Evolutionary conservation across 2,797 vertebrate genomes (phyloP).

Genomic region (Cyprinella venusta): DNA sequence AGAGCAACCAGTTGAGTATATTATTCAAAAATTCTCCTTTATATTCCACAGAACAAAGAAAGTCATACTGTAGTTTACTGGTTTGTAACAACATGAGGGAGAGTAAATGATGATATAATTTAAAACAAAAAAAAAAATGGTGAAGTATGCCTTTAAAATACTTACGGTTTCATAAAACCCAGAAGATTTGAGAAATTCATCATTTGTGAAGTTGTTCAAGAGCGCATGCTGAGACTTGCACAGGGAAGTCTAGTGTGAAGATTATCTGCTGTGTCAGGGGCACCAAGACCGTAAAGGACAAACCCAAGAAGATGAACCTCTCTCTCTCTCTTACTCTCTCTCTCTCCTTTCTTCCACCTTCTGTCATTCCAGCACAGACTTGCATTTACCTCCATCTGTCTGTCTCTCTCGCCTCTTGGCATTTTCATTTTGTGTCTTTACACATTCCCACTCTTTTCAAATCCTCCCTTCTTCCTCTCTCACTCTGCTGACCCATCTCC

Average conservation of each 20-base stretch:
- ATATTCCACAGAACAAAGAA: background rate
- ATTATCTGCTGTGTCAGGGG: slow-evolving; percentile 55
- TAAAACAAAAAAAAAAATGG: too few species aligned
- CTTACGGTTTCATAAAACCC: background rate
- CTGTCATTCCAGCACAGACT: slow-evolving; percentile 4
- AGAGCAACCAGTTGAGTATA: background rate
- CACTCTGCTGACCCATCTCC: slow-evolving; percentile 24
- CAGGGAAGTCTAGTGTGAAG: slow-evolving; percentile 48
- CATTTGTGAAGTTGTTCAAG: slow-evolving; percentile 56
- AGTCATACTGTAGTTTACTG: background rate
- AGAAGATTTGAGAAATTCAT: background rate
- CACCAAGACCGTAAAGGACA: slow-evolving; percentile 55
- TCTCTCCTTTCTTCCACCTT: background rate
- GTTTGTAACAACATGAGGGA: background rate
- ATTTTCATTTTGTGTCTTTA: slow-evolving; percentile 48
- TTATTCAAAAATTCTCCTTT: background rate
- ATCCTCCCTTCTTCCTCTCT: background rate
- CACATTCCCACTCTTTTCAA: background rate
- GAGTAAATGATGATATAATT: background rate
- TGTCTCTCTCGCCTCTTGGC: slow-evolving; percentile 17
- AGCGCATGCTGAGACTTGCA: slow-evolving; percentile 32
- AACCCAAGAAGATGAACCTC: slow-evolving; percentile 23
- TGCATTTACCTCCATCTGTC: slow-evolving; percentile 4
- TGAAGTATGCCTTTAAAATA: background rate
- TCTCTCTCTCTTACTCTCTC: background rate